Evolutionary conservation across 1,140 invertebrate genomes (phyloP).

Genomic region (Danaus melanippus): DNA sequence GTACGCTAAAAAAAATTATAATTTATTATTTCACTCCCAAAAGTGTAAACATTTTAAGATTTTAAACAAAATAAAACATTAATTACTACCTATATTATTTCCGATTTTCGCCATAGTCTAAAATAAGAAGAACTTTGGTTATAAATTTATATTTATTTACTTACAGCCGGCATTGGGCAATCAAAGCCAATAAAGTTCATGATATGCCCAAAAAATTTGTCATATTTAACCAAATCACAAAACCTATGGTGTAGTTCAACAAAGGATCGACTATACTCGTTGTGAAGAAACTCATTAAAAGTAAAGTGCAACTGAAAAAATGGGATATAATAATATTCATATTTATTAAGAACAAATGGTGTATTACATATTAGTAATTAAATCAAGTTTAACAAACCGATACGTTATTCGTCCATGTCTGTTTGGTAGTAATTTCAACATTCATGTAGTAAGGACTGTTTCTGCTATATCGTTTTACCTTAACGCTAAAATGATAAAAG

Average conservation of each 20-base stretch:
- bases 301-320: slow-evolving; percentile 25
- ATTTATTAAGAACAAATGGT: too few relatives aligned
- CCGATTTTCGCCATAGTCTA: too few relatives aligned
- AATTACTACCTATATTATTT: too few relatives aligned
- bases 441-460: slow-evolving; percentile 23
- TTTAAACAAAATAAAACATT: too few relatives aligned
- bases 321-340: too few relatives aligned
- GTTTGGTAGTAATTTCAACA: slow-evolving; percentile 9
- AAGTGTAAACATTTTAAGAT: too few relatives aligned
- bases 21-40: not conserved
- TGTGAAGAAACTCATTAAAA: slow-evolving; percentile 29
- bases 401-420: slow-evolving; percentile 32
- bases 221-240: slow-evolving; percentile 27
- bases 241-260: slow-evolving; percentile 27
- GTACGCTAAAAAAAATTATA: slow-evolving; percentile 17
- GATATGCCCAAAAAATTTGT: slow-evolving; percentile 9
- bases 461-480: slow-evolving; percentile 23
- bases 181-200: slow-evolving; percentile 9
- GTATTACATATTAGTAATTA: too few relatives aligned
- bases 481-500: slow-evolving; percentile 10
- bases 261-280: slow-evolving; percentile 35
- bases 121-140: too few relatives aligned
- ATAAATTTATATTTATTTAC: slow-evolving; percentile 1
- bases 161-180: slow-evolving; percentile 31
- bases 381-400: slow-evolving; percentile 21